Base-by-base conservation (phyloP, 2,888 invertebrate genomes). In the Anticlea derivata region DNA sequence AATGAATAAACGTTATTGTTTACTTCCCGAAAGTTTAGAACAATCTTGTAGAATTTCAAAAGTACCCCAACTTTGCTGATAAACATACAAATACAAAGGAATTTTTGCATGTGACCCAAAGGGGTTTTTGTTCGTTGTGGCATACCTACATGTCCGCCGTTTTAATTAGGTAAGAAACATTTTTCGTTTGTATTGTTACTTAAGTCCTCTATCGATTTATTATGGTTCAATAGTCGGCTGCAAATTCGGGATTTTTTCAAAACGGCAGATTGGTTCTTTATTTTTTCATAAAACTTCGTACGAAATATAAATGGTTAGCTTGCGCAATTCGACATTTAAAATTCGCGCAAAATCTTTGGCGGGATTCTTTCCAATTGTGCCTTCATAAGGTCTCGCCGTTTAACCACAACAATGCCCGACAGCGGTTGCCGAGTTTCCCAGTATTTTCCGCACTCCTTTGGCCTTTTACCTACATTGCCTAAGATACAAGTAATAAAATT, bases 351-450 rank as follows among this genome's bases (percentile, higher is more conserved):
- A 74, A 69, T 65, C 58, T 65, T 83, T 82, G 72, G 71, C 66
- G 60, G 85, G 85, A 72, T 85, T 86, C 86, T 78, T 83, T 81
- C 75, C 84, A 80, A 85, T 85, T 78, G 78, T 71, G 74, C 65
- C 55, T 70, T 73, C 52, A 60, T 81, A 79, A 44, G 87, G 83
- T 67, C 83, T 86, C 86, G 57, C 70, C 76, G 72, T 79, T 79
- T 71, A 76, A 64, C 63, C 64, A 68, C 70, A 73, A 75, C 70
- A 74, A 81, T 70, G 72, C 69, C n/a, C 70, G 71, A 22, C 5
- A 31, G 1, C 3, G 34, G 38, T 12, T 27, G 13, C 10, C 13
- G 24, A 38, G 12, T 34, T 24, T 23, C 30, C 40, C 26, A 76
- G 73, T 68, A 69, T 71, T 76, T 73, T 10, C 41, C 29, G 26